phyloP scores from a whole-genome alignment of 2,797 vertebrate species.

The Ficedula albicollis region DNA sequence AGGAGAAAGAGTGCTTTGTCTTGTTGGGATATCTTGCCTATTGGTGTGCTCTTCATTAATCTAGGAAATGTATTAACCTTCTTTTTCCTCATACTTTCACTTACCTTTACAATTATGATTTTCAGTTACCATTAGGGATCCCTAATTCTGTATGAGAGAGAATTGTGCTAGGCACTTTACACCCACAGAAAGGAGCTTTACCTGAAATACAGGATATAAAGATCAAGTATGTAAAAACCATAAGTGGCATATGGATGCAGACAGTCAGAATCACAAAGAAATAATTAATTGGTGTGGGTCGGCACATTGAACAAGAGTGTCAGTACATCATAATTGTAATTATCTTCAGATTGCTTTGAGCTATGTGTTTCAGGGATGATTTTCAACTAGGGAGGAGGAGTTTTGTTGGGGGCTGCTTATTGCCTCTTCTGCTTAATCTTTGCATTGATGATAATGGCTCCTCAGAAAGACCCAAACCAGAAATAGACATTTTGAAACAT shows the following conservation, averaged over 20 bases:
- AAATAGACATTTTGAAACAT: not conserved
- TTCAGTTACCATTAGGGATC: not conserved
- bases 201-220: not conserved
- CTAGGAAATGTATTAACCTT: not conserved
- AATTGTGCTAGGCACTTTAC: not conserved
- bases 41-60: not conserved
- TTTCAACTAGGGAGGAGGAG: not conserved
- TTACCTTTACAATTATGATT: not conserved
- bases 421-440: not conserved
- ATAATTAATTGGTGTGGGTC: not conserved
- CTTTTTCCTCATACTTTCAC: not conserved
- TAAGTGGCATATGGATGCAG: not conserved
- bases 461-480: not conserved
- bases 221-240: not conserved
- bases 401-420: not conserved
- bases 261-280: not conserved
- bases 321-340: not conserved
- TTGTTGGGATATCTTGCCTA: not conserved
- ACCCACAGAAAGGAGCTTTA: not conserved
- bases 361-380: not conserved
- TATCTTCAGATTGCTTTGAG: conserved; percentile 24
- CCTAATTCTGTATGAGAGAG: not conserved
- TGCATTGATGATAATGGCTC: not conserved
- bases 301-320: not conserved
- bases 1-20: not conserved